phyloP scores from a whole-genome alignment of 2,797 vertebrate genomes.

The Dipus sagitta region DNA sequence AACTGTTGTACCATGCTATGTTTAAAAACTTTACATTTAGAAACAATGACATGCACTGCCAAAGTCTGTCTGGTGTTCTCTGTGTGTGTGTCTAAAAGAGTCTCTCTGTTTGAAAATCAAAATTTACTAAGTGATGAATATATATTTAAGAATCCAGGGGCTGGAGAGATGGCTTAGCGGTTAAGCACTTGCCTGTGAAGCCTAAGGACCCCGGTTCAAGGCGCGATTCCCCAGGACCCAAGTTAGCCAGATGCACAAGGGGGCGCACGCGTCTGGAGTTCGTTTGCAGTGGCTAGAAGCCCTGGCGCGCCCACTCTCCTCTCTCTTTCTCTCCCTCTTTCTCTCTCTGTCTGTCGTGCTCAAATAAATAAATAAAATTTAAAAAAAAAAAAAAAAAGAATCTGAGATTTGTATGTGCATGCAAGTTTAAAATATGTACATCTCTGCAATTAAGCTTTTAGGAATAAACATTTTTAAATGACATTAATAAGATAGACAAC shows the following conservation, averaged over 20 bases:
- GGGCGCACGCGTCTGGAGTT: too few relatives aligned
- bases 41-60: conserved; percentile 84
- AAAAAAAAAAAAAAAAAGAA: too few relatives aligned
- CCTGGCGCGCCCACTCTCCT: too few relatives aligned
- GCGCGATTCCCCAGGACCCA: too few relatives aligned
- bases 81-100: conserved; percentile 73
- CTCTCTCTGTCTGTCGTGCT: too few relatives aligned
- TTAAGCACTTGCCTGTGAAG: too few relatives aligned
- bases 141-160: conserved; percentile 66
- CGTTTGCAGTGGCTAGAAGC: too few relatives aligned
- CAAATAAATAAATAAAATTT: too few relatives aligned
- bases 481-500: not conserved
- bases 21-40: conserved; percentile 85
- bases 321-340: too few relatives aligned
- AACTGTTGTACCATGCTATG: conserved; percentile 83
- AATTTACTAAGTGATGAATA: conserved; percentile 74
- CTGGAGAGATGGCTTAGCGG: too few relatives aligned
- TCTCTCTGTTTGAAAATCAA: conserved; percentile 71
- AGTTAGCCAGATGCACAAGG: too few relatives aligned
- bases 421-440: conserved; percentile 61
- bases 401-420: not conserved
- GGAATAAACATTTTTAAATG: conserved; percentile 21
- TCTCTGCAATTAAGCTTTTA: conserved; percentile 18
- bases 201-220: too few relatives aligned
- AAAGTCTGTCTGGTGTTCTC: conserved; percentile 81